Evolutionary conservation across 1,140 invertebrate species (phyloP), one percentile per base, ranked within the genome.

Genomic region (Xylocopa sonorina): DNA sequence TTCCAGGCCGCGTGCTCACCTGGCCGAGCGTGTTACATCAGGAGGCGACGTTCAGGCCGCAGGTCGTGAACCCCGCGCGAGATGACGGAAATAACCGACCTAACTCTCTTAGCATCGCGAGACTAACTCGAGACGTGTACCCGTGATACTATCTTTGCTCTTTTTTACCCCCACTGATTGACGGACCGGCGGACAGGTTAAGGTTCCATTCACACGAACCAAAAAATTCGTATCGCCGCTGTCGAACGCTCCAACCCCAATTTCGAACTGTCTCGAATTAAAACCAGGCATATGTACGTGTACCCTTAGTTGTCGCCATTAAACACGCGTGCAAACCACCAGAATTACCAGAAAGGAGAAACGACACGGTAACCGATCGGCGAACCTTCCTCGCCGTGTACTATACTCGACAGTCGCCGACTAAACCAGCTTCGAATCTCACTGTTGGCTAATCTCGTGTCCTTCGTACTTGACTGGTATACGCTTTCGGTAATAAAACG

Each of bases 51-150:
- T 82, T 71, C 84, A 58, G 78, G 66, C 73, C 64, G 64, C 78
- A 77, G 85, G 76, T 89, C 82, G 83, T 84, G 86, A 89, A 89
- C 84, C 77, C 79, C 82, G 69, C 82, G 78, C 71, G 46, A 81
- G 73, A 83, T 78, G 82, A 87, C 81, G 79, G 82, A 88, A 88
- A 89, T 88, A 89, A 82, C 81, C 69, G 76, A 85, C 78, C 80
- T 78, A 55, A 85, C 78, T 83, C 85, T 85, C 83, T 71, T 81
- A 82, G 75, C 71, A 82, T 29, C 64, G 69, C 82, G 86, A 78
- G 55, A 80, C 86, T 83, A 85, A 85, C 72, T 51, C 75, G 78
- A 83, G 78, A 83, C 78, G 81, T 80, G 75, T 85, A 79, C 63
- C 53, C 74, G 84, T 82, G 82, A 71, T 84, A 76, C 85, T 87